These are phyloP conservation scores for Charanyca ferruginea DNA, from an alignment of 2,888 invertebrate genomes.

Conservation along the genomic window DNA sequence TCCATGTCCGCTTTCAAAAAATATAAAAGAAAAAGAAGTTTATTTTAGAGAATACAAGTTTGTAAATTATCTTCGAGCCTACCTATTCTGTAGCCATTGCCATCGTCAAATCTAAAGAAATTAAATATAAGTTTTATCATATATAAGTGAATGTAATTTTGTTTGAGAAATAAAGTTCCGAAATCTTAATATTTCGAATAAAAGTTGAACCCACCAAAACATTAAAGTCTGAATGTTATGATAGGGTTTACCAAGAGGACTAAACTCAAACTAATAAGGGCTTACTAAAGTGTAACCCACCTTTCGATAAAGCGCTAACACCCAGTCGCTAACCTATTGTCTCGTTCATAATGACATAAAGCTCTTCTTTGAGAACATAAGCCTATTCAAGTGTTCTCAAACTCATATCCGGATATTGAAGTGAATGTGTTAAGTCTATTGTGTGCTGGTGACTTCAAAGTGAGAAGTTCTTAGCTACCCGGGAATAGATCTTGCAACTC, in stretches of 20 bases:
- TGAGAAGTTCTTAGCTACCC: conserved; percentile 20
- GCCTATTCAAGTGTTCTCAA: conserved; percentile 47
- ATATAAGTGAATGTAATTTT: too few species aligned
- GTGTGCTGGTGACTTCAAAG: conserved; percentile 35
- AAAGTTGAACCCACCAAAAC: too few species aligned
- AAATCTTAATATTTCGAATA: too few species aligned
- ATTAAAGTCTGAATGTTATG: too few species aligned
- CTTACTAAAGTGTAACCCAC: conserved; percentile 2
- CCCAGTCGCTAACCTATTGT: conserved; percentile 17
- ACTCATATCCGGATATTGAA: conserved; percentile 51
- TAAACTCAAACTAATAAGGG: not conserved
- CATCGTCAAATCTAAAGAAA: too few species aligned
- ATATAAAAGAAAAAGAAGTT: too few species aligned
- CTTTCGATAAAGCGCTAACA: conserved; percentile 25
- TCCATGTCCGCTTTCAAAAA: too few species aligned
- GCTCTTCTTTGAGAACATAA: conserved; percentile 45
- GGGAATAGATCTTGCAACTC: not conserved
- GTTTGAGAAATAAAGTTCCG: too few species aligned
- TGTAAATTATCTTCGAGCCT: too few species aligned
- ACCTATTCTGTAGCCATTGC: too few species aligned
- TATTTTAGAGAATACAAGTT: too few species aligned
- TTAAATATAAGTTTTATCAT: too few species aligned
- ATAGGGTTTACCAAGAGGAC: not conserved
- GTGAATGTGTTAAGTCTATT: conserved; percentile 48
- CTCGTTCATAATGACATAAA: conserved; percentile 39